phyloP scores from a whole-genome alignment of 2,888 invertebrate genomes.

The Aethes cnicana region DNA sequence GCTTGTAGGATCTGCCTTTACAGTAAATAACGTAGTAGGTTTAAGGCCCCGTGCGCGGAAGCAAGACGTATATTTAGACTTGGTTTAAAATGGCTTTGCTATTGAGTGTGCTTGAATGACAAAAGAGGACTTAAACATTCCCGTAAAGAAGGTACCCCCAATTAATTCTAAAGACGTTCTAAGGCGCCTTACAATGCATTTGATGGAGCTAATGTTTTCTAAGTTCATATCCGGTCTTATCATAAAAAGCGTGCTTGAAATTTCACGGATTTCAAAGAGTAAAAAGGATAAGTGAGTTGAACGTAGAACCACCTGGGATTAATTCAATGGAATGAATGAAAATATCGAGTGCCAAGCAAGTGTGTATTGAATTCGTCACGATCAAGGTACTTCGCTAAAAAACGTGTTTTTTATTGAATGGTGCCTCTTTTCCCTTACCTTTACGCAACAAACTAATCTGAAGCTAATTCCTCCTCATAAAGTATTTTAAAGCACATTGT shows the following conservation, averaged over 20 bases:
- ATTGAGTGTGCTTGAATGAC: conserved; percentile 70
- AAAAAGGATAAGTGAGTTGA: conserved; percentile 33
- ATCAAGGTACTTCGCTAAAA: conserved; percentile 1
- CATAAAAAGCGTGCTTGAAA: conserved; percentile 52
- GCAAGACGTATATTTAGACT: conserved; percentile 70
- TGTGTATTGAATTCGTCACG: conserved; percentile 12
- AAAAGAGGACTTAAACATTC: conserved; percentile 65
- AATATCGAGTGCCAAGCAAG: conserved; percentile 11
- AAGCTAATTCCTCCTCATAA: neutral
- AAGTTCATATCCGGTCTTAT: conserved; percentile 68
- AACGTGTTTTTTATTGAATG: too few relatives aligned
- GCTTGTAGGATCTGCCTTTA: conserved; percentile 71
- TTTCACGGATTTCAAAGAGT: conserved; percentile 45
- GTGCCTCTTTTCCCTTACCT: too few relatives aligned
- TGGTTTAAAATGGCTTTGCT: conserved; percentile 62
- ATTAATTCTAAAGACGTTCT: conserved; percentile 63
- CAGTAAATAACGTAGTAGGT: conserved; percentile 68
- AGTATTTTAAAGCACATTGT: neutral
- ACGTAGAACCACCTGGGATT: conserved; percentile 46
- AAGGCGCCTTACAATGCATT: conserved; percentile 60
- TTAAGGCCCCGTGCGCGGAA: conserved; percentile 51
- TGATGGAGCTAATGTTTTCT: conserved; percentile 58
- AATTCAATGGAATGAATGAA: conserved; percentile 31
- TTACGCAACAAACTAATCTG: neutral
- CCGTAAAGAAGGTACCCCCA: conserved; percentile 55